Conservation (phyloP, 2,888 invertebrate genomes). For the Tubiluchus corallicola region DNA sequence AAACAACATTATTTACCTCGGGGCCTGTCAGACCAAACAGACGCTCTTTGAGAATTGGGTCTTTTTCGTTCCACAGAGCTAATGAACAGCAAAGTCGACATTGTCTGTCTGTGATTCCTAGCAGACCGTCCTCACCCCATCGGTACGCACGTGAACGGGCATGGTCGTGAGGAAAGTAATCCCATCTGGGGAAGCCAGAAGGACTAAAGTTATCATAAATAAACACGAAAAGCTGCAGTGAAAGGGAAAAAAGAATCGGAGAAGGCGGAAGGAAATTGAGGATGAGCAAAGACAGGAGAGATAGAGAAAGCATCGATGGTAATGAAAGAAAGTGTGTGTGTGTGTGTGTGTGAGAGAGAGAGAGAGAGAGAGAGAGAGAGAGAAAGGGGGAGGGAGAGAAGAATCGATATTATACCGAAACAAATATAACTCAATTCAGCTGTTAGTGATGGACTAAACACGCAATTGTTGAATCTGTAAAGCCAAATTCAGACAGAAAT, state of each 20-base stretch:
- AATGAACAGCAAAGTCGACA: conserved; percentile 23
- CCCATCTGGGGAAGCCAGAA: conserved; percentile 22
- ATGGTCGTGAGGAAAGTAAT: conserved; percentile 22
- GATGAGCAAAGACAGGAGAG: no score
- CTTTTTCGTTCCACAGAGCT: conserved; percentile 28
- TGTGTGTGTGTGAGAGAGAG: no score
- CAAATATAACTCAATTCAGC: no score
- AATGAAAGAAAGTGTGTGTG: no score
- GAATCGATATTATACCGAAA: no score
- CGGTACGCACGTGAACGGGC: conserved; percentile 23
- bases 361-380: no score
- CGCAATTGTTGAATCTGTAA: no score
- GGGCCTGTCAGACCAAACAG: conserved; percentile 27
- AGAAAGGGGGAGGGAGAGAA: no score
- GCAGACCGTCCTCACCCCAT: conserved; percentile 28
- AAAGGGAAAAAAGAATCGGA: conserved; percentile 8
- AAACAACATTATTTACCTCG: conserved; percentile 19
- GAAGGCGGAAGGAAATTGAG: no score
- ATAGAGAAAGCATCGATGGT: no score
- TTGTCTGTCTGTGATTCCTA: conserved; percentile 25
- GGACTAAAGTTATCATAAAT: not conserved
- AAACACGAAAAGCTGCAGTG: conserved; percentile 10
- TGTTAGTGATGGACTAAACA: no score
- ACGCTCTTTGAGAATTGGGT: conserved; percentile 27
- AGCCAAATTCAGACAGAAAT: no score